Percentiles rank a stretch among this genome's conserved stretches.
These are phyloP conservation scores for Zaprionus lineosus DNA, from an alignment of 2,888 invertebrate species.

Conservation along the genomic window DNA sequence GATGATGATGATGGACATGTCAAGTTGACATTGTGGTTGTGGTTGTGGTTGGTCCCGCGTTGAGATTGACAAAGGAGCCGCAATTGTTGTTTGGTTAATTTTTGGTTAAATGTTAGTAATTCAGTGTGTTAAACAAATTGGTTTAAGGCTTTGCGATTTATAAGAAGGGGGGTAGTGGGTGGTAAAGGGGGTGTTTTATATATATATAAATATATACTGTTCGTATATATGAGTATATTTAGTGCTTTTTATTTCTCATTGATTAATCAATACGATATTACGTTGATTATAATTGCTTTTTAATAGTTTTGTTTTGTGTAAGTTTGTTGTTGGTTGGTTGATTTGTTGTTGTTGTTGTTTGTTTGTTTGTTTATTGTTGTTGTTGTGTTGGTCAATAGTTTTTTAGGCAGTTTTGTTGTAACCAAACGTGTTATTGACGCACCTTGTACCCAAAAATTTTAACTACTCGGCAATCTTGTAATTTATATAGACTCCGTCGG, in stretches of 20 bases:
- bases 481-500: not conserved
- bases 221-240: constrained; percentile 62
- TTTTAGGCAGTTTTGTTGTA: constrained; percentile 37
- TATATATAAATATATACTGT: constrained; percentile 9
- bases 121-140: constrained; percentile 69
- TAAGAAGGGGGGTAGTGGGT: too few relatives aligned
- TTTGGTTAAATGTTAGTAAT: constrained; percentile 79
- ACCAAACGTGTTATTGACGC: constrained; percentile 74
- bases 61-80: constrained; percentile 33
- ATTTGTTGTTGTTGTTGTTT: constrained; percentile 38
- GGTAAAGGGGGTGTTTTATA: too few relatives aligned
- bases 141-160: constrained; percentile 23
- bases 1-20: constrained; percentile 21
- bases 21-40: constrained; percentile 7
- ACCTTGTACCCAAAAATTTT: constrained; percentile 65
- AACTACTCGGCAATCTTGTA: constrained; percentile 35
- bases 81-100: constrained; percentile 67
- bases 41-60: constrained; percentile 34
- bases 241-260: constrained; percentile 80
- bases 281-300: constrained; percentile 67
- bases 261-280: constrained; percentile 72
- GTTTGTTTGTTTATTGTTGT: constrained; percentile 38
- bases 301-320: constrained; percentile 64
- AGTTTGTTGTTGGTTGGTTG: constrained; percentile 43
- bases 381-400: constrained; percentile 62